Evolutionary conservation across 1,140 invertebrate species (phyloP), one percentile per base, ranked within the genome.

Genomic region (Drosophila asahinai): DNA sequence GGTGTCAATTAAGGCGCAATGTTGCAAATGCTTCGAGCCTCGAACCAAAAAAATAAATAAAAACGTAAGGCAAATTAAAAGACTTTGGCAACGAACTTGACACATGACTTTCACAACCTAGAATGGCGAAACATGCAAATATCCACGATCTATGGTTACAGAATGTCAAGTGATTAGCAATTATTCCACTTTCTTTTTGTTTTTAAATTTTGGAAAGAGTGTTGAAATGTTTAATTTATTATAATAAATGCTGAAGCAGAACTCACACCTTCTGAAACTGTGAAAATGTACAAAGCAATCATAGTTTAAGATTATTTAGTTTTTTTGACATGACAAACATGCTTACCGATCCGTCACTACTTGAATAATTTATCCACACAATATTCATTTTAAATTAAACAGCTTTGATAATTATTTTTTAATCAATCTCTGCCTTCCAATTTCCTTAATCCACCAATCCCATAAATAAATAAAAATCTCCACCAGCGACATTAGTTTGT

Each of bases 1-100:
- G 72, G 84, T 90, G 78, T 90, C 87, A 89, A 90, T 90, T 87
- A 83, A 76, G 71, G 65, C 77, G 81, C 83, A 83, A 81, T 89
- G 58, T 59, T 73, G 80, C 83, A 71, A 63, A 77, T 64, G 63
- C 45, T 60, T 47, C 49, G 19, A 33, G 52, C 27, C 14, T 15
- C 33, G 59, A 42, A 57, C 57, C 22, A 25, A 25, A 25, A 25
- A 25, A 25, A 25, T 25, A 25, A 25, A 25, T 25, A 30, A 30
- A 6, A 70, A 64, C 30, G 40, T 27, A 49, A 17, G 22, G 47
- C 64, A 77, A 82, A 70, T 76, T 86, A 71, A 90, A 90, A 86
- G 86, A 89, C 86, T 89, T 73, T 74, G 75, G 78, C 86, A 86
- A 82, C 86, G 71, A 89, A 89, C 86, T 80, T 86, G 86, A 52